Percentiles rank a stretch among this genome's conserved stretches.
phyloP scores from a whole-genome alignment of 2,113 vertebrate genomes.

The Engraulis encrasicolus region DNA sequence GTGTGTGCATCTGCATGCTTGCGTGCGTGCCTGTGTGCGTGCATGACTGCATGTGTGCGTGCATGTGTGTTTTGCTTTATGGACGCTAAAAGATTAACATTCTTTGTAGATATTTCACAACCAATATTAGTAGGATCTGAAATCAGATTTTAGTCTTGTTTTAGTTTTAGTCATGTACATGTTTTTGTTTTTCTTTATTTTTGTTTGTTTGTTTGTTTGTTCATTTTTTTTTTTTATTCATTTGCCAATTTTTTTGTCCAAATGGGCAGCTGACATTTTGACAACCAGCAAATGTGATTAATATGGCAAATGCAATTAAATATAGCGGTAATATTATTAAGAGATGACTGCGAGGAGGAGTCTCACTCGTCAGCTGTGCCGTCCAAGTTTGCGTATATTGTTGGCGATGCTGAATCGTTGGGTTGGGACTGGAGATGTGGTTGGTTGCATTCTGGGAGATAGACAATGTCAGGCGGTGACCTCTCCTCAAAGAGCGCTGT shows the following conservation, averaged over 20 bases:
- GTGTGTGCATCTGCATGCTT: constrained; percentile 55
- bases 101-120: constrained; percentile 20
- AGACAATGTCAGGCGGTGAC: constrained; percentile 49
- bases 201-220: too few species aligned
- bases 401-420: too few species aligned
- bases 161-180: neutral
- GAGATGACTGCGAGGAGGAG: too few species aligned
- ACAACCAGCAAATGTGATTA: neutral
- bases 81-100: constrained; percentile 86
- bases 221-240: too few species aligned
- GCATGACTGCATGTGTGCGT: too few species aligned
- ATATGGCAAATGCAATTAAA: neutral
- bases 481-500: constrained; percentile 63
- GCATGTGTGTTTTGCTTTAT: constrained; percentile 50
- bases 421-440: neutral
- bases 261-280: neutral
- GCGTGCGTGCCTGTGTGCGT: constrained; percentile 60
- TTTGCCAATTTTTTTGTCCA: neutral
- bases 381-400: too few species aligned
- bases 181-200: neutral
- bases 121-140: neutral
- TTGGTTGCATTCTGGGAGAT: neutral
- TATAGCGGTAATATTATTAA: neutral
- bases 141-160: neutral
- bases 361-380: too few species aligned